Percentiles rank a stretch among this genome's conserved stretches.
phyloP scores from a whole-genome alignment of 2,888 invertebrate species.

The Odontomyia ornata region DNA sequence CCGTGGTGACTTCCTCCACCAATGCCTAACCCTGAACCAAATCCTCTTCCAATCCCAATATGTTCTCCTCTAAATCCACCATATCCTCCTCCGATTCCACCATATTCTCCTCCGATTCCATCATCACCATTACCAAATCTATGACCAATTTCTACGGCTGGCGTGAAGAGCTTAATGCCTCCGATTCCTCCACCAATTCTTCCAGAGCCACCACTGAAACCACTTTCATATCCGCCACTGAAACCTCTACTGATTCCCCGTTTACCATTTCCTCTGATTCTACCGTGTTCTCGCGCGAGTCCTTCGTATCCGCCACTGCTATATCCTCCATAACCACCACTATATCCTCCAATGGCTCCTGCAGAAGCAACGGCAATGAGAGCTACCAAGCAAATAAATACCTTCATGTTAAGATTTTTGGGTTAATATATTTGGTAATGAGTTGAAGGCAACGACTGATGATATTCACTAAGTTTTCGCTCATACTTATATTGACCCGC shows the following conservation, averaged over 20 bases:
- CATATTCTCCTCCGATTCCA: not conserved
- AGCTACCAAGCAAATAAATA: not conserved
- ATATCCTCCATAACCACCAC: constrained; percentile 5
- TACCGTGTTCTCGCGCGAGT: not conserved
- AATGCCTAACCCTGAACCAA: not conserved
- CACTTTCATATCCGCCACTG: not conserved
- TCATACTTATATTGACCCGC: too few species aligned
- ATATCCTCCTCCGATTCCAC: too few species aligned
- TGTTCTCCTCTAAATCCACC: constrained; percentile 64
- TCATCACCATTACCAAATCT: not conserved
- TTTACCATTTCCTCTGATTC: not conserved
- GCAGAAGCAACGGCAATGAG: constrained; percentile 12
- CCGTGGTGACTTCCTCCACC: constrained; percentile 51
- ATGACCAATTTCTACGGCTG: not conserved
- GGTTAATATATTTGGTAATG: too few species aligned
- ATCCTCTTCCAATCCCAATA: constrained; percentile 40
- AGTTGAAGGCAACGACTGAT: too few species aligned
- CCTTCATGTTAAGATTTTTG: constrained; percentile 5
- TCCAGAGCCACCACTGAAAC: constrained; percentile 53
- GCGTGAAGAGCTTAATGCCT: not conserved
- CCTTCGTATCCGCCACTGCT: not conserved
- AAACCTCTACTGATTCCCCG: not conserved
- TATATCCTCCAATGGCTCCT: not conserved
- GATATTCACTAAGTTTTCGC: too few species aligned
- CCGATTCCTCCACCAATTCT: constrained; percentile 47